A percentile compares a stretch with the other conserved stretches of the same genome.
phyloP scores from a whole-genome alignment of 2,888 invertebrate species.

The Apodemia mormo region DNA sequence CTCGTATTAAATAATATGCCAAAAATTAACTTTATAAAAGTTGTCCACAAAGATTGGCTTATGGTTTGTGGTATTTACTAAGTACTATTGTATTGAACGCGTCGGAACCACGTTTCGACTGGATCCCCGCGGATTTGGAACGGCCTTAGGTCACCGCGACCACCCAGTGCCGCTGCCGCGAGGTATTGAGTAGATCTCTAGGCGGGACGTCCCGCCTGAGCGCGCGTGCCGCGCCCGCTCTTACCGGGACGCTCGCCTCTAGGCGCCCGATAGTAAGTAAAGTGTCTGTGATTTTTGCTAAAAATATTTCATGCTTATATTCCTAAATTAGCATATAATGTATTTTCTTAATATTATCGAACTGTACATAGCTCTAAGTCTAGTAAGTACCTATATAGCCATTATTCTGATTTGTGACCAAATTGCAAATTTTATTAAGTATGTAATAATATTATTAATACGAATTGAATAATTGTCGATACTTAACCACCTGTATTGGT shows the following conservation, averaged over 20 bases:
- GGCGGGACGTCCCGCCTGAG: not conserved
- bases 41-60: conserved; percentile 3
- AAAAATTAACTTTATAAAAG: conserved; percentile 22
- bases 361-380: conserved; percentile 69
- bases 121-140: not conserved
- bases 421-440: conserved; percentile 42
- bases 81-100: not conserved
- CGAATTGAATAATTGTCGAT: conserved; percentile 26
- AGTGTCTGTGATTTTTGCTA: conserved; percentile 80
- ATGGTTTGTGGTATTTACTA: not conserved
- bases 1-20: conserved; percentile 32
- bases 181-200: not conserved
- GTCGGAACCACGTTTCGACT: not conserved
- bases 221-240: not conserved
- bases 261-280: conserved; percentile 65
- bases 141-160: not conserved
- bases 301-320: conserved; percentile 71
- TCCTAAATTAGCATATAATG: conserved; percentile 65
- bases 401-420: conserved; percentile 68
- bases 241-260: conserved; percentile 24
- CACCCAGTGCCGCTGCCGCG: not conserved
- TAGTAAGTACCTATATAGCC: conserved; percentile 48
- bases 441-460: conserved; percentile 46
- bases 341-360: conserved; percentile 57
- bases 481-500: conserved; percentile 35